Evolutionary conservation across 2,888 invertebrate species (phyloP).

Genomic region (Pandemis heparana): DNA sequence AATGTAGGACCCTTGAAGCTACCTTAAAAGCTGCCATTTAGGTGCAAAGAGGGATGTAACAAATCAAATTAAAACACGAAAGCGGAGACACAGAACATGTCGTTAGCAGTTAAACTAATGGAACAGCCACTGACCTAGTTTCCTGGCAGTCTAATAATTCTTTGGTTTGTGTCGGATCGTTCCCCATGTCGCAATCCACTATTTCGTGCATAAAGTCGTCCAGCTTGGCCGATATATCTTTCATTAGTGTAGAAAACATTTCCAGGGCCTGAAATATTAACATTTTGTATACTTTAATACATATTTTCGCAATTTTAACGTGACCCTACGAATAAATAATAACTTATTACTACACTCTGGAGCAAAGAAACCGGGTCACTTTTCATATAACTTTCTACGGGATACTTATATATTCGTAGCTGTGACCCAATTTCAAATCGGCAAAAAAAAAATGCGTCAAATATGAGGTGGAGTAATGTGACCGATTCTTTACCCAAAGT

Average conservation of each 20-base stretch:
- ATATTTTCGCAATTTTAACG: not conserved
- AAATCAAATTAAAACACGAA: constrained; percentile 37
- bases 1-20: not conserved
- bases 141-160: constrained; percentile 94
- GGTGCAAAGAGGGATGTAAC: constrained; percentile 11
- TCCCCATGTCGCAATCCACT: constrained; percentile 97
- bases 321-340: too few species aligned
- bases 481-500: too few species aligned
- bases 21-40: constrained; percentile 5
- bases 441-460: too few species aligned
- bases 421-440: too few species aligned
- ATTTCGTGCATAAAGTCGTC: constrained; percentile 95
- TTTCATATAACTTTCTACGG: too few species aligned
- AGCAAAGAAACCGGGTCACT: too few species aligned
- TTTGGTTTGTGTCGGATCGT: constrained; percentile 96
- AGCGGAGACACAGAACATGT: constrained; percentile 11
- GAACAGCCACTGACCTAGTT: constrained; percentile 78
- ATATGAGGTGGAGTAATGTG: too few species aligned
- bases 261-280: constrained; percentile 92
- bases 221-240: constrained; percentile 94
- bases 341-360: too few species aligned
- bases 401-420: too few species aligned
- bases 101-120: constrained; percentile 35
- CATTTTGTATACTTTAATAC: not conserved
- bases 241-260: constrained; percentile 96